Conservation (phyloP, 2,113 vertebrate species). For the Spheniscus mendiculus region DNA sequence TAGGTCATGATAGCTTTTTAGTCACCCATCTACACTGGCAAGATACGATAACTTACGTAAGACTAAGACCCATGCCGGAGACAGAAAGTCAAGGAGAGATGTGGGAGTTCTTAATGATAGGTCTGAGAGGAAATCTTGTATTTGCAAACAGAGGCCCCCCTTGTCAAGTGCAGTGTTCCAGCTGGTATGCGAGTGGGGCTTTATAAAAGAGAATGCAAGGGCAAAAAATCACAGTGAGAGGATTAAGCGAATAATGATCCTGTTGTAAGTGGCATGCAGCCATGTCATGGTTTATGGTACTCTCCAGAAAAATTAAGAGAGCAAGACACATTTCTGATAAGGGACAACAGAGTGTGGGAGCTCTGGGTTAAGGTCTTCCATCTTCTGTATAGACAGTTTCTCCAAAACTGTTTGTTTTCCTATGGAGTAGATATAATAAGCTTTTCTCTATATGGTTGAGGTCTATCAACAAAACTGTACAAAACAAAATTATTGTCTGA, state of each 20-base stretch:
- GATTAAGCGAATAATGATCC: neutral
- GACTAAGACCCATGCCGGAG: neutral
- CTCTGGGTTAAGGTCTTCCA: neutral
- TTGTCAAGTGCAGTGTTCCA: neutral
- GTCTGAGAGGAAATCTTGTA: neutral
- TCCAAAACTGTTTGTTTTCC: neutral
- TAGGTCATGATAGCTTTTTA: conserved; percentile 6
- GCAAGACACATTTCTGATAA: neutral
- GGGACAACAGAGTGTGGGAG: neutral
- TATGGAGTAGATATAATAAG: neutral
- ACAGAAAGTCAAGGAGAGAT: neutral
- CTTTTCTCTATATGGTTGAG: neutral
- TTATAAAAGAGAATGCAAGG: neutral
- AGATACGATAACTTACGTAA: neutral
- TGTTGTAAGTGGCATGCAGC: neutral
- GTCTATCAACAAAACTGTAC: neutral
- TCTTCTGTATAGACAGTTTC: neutral
- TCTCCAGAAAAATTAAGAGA: neutral
- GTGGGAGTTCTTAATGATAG: neutral
- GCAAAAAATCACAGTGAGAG: neutral
- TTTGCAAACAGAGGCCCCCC: neutral
- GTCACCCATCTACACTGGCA: neutral
- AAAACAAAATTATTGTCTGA: neutral
- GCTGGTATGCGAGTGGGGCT: neutral
- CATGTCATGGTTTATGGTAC: neutral